Evolutionary conservation across 2,797 vertebrate species (phyloP), one percentile per base, ranked within the genome.

Genomic region (Gobionotothen gibberifrons): DNA sequence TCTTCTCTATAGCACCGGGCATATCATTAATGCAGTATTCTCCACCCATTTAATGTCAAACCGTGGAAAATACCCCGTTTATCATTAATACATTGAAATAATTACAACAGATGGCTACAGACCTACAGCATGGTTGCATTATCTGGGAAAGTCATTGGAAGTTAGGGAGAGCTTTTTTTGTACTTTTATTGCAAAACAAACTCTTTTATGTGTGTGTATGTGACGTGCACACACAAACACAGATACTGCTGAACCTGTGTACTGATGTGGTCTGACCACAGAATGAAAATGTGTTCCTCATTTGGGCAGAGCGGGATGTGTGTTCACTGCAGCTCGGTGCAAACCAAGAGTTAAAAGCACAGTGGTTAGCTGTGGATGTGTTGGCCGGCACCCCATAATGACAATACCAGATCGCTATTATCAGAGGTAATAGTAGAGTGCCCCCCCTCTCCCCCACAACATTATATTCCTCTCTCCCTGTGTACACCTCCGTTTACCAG

Each of bases 331-430:
- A 51, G 59, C n/a, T 42, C 10, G 22, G 46, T 51, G 54, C 49
- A 61, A 74, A 70, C 72, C 21, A 79, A 90, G 85, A 84, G 85
- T 88, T 88, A 83, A 82, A 85, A 74, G 54, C 49, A 42, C 44
- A 53, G 54, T 64, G 65, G 78, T 75, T 93, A 93, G 84, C 78
- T 76, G 85, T 76, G 54, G 42, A 85, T 81, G 78, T 90, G 89
- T 93, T 96, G 94, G 95, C 94, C 88, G 84, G 84, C 86, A 87
- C 78, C 90, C 84, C 81, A 36, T 96, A 95, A 97, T 94, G 96
- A 95, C 95, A 96, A 95, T 93, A 93, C 92, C 95, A 96, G 93
- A 95, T 93, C 91, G 89, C 85, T 87, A 93, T 88, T 93, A 93
- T 95, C 93, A 90, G 92, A 92, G 93, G 93, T 94, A 95, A 94